Evolutionary conservation across 30 jellyfish, hydroid and myxozoan genomes (phyloP), one percentile per base, ranked within the genome.

Genomic region (Nemopilema nomurai): DNA sequence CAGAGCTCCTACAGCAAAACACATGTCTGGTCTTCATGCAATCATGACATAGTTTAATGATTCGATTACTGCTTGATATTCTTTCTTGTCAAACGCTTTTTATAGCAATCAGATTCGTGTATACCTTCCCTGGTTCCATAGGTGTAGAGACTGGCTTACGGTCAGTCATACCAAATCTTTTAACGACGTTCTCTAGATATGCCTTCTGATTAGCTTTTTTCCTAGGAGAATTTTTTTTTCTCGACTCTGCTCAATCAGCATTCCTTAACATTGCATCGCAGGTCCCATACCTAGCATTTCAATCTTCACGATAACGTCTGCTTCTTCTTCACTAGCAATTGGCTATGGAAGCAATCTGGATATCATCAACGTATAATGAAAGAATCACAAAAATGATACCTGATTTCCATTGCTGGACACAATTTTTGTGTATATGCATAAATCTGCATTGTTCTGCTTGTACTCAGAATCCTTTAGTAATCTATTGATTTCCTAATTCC

Each of bases 11-110:
- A 76, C 77, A 17, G 86, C 33, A 13, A 27, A 25, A 57, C 53
- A 49, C 21, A 76, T 50, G 30, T 51, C 86, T 25, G 86, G 86
- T 53, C 86, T 51, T 13, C 76, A 7, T 4, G 86, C 86, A 1
- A 49, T 49, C 63, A 49, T 49, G 52, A 76, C 86, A 28, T 76
- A 76, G 25, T 50, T 57, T 20, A 50, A 57, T 8, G 62, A 50
- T 1, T 76, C 86, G 52, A 74, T 74, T 74, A 74, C 84, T 74
- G 84, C 84, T 74, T 41, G 71, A 50, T 74, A 49, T 8, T 31
- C 69, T 49, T 74, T 74, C 74, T 13, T 31, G 31, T 74, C 27
- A 49, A 9, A 31, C 4, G 84, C 32, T 74, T 74, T 31, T 20
- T n/a, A n/a, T n/a, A n/a, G n/a, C n/a, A n/a, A n/a, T n/a, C n/a